Percentiles rank a stretch among this genome's conserved stretches.
phyloP scores from a whole-genome alignment of 92 coral and sea anemone genomes.

The Diadumene lineata region DNA sequence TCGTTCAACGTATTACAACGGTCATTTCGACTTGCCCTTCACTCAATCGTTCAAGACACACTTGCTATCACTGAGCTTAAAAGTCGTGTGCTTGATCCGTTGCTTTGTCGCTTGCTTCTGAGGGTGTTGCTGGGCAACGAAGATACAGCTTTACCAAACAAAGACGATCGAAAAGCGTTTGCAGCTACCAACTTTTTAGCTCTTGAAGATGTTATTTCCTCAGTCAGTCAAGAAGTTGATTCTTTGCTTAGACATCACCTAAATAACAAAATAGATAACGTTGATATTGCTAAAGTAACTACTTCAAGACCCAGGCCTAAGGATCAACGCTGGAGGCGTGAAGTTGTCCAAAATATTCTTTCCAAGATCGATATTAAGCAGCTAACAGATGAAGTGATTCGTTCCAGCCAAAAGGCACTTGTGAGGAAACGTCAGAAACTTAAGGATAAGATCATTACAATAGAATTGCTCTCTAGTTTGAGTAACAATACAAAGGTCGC shows the following conservation, averaged over 20 bases:
- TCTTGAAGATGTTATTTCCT: constrained; percentile 21
- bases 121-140: constrained; percentile 18
- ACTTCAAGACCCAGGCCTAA: constrained; percentile 13
- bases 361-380: constrained; percentile 28
- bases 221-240: constrained; percentile 21
- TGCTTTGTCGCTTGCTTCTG: constrained; percentile 14
- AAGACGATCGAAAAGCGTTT: background rate
- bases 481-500: constrained; percentile 16
- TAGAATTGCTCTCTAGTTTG: constrained; percentile 3
- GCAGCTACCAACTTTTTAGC: background rate
- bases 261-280: constrained; percentile 33
- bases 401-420: constrained; percentile 26
- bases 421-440: constrained; percentile 13
- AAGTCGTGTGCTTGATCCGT: background rate
- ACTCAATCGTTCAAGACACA: background rate
- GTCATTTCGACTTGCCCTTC: constrained; percentile 19
- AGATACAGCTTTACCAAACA: background rate
- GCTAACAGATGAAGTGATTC: constrained; percentile 16
- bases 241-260: constrained; percentile 32
- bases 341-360: constrained; percentile 33
- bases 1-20: constrained; percentile 37
- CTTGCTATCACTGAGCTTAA: background rate
- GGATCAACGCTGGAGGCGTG: constrained; percentile 37
- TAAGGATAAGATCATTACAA: constrained; percentile 6
- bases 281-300: constrained; percentile 27